Conservation (phyloP, 2,888 invertebrate species). For the Endotricha flammealis region DNA sequence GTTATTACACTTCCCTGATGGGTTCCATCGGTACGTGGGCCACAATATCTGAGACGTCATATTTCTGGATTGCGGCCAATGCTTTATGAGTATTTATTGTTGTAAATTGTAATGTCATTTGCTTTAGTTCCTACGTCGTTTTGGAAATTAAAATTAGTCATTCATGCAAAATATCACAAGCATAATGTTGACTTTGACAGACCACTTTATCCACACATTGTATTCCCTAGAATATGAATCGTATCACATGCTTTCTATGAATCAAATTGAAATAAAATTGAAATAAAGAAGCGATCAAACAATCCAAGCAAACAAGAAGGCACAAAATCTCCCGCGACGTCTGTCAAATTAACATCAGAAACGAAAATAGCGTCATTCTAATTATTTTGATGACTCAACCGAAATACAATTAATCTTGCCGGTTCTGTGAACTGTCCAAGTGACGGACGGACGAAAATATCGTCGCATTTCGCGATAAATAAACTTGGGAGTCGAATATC, state of each 20-base stretch:
- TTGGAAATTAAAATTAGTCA: constrained; percentile 8
- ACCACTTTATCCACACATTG: no score
- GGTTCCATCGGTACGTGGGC: constrained; percentile 38
- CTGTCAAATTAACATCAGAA: constrained; percentile 77
- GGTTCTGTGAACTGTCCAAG: constrained; percentile 76
- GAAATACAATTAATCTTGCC: constrained; percentile 78
- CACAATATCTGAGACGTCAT: constrained; percentile 48
- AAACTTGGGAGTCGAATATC: constrained; percentile 70
- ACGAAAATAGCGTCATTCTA: constrained; percentile 78
- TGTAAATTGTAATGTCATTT: constrained; percentile 39
- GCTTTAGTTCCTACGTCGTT: constrained; percentile 31
- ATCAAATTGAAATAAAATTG: constrained; percentile 40
- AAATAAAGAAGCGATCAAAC: constrained; percentile 64
- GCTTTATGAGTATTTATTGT: constrained; percentile 54
- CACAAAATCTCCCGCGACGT: constrained; percentile 75
- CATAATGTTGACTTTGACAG: not conserved
- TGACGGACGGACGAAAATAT: constrained; percentile 76
- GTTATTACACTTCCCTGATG: constrained; percentile 55
- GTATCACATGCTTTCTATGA: no score
- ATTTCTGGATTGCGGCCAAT: constrained; percentile 63
- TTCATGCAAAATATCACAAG: not conserved
- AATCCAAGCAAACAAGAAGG: constrained; percentile 59
- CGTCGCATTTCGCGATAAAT: constrained; percentile 76
- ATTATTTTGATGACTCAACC: constrained; percentile 79
- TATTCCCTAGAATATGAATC: no score